These are phyloP conservation scores for Escarpia spicata DNA, from an alignment of 2,888 invertebrate genomes.

Conservation along the genomic window DNA sequence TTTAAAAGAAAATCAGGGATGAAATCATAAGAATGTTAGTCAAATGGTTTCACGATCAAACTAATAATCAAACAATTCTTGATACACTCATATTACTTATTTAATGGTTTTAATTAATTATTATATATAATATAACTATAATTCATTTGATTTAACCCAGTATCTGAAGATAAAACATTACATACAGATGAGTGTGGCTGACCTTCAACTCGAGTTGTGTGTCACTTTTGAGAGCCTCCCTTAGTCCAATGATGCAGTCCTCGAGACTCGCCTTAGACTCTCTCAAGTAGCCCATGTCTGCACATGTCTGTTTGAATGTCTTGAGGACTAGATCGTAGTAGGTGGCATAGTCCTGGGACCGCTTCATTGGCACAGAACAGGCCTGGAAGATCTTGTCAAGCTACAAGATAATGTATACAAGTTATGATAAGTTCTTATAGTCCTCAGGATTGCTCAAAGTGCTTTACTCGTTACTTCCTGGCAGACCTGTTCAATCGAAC, in stretches of 20 bases:
- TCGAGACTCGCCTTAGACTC: conserved; percentile 31
- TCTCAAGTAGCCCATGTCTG: conserved; percentile 27
- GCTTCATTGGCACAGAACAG: conserved; percentile 27
- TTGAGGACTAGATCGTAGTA: conserved; percentile 28
- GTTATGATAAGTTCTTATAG: too few species aligned
- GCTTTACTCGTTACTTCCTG: too few species aligned
- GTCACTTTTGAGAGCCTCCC: conserved; percentile 23
- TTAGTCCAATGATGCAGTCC: conserved; percentile 33
- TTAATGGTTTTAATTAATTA: not conserved
- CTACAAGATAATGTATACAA: not conserved
- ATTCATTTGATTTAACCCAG: not conserved
- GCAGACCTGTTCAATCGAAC: too few species aligned
- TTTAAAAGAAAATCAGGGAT: too few species aligned
- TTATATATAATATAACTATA: not conserved
- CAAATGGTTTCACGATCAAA: too few species aligned
- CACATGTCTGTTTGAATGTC: conserved; percentile 34
- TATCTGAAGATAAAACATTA: not conserved
- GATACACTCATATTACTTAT: not conserved
- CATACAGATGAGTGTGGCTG: not conserved
- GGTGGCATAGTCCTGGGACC: conserved; percentile 27
- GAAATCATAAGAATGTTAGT: too few species aligned
- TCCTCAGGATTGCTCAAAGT: not conserved
- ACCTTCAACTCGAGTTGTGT: not conserved
- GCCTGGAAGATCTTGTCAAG: conserved; percentile 30
- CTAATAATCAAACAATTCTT: too few species aligned